Evolutionary conservation across 2,797 vertebrate genomes (phyloP), one percentile per base, ranked within the genome.

Genomic region (Geotrypetes seraphini): DNA sequence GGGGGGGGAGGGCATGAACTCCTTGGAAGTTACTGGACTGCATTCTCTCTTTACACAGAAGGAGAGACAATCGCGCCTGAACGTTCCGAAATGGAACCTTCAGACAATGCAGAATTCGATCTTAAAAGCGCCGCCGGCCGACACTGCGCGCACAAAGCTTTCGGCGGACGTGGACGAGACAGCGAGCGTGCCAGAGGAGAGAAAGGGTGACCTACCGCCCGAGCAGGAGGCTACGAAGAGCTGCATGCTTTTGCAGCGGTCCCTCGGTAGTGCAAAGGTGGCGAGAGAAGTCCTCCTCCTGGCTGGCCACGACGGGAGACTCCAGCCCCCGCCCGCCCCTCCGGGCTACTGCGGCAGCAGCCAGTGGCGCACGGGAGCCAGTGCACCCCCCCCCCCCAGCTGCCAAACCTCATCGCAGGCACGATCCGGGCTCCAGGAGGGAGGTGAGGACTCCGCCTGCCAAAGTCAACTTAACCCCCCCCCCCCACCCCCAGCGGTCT

Each of bases 201-300:
- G 25, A 38, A 53, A 27, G 19, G 13, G 18, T 27, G 7, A 62
- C 85, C 85, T 87, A 92, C 90, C 88, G 90, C 79, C 70, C 66
- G 36, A 44, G 53, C 40, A 9, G 7, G 0, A 31, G n/a, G n/a
- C n/a, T n/a, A n/a, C n/a, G n/a, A n/a, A n/a, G n/a, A n/a, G n/a
- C n/a, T n/a, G n/a, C n/a, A n/a, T n/a, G n/a, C n/a, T n/a, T n/a
- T n/a, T n/a, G n/a, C n/a, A n/a, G n/a, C n/a, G n/a, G 75, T 70
- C 78, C 71, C 71, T 81, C 76, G 74, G 85, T 79, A 84, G 81
- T 88, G 88, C 86, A 89, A 75, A 85, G 84, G 86, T 85, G 81
- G 86, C 89, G 89, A 87, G 86, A 89, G 81, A 87, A 87, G 79
- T 85, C 84, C 91, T 91, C 89, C 90, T 90, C 86, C n/a, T n/a